Evolutionary conservation across 2,113 vertebrate species (phyloP).

Genomic region (Cebidichthys violaceus): DNA sequence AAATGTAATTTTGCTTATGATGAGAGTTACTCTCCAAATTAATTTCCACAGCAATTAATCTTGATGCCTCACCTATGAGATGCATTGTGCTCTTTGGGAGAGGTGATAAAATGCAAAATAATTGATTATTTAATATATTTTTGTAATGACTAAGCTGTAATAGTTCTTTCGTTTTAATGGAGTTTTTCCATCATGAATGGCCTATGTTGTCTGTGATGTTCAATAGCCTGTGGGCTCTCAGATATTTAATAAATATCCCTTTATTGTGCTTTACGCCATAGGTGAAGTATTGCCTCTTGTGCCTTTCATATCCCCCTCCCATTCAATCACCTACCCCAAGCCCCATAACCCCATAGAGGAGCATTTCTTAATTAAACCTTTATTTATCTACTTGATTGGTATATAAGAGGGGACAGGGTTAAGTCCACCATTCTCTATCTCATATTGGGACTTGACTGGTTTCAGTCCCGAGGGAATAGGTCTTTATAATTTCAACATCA

Average conservation of each 20-base stretch:
- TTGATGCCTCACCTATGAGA: slow-evolving; percentile 76
- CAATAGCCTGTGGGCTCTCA: slow-evolving; percentile 60
- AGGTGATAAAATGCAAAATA: slow-evolving; percentile 80
- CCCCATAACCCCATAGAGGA: slow-evolving; percentile 51
- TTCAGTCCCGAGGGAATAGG: slow-evolving; percentile 57
- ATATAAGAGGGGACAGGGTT: slow-evolving; percentile 64
- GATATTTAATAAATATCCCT: slow-evolving; percentile 75
- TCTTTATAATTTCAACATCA: slow-evolving; percentile 69
- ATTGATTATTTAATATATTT: slow-evolving; percentile 79
- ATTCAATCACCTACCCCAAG: slow-evolving; percentile 44
- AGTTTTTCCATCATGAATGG: slow-evolving; percentile 66
- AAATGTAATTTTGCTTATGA: slow-evolving; percentile 77
- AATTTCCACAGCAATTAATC: slow-evolving; percentile 81
- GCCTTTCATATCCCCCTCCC: slow-evolving; percentile 41
- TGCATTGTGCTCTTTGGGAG: slow-evolving; percentile 66
- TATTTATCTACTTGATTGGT: slow-evolving; percentile 81
- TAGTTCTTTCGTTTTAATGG: slow-evolving; percentile 70
- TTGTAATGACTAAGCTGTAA: slow-evolving; percentile 75
- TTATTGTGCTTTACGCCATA: slow-evolving; percentile 71
- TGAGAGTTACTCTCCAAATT: slow-evolving; percentile 78
- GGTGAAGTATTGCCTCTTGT: slow-evolving; percentile 58
- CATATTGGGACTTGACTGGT: slow-evolving; percentile 71
- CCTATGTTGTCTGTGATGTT: slow-evolving; percentile 55
- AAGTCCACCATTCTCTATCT: slow-evolving; percentile 64
- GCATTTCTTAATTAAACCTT: slow-evolving; percentile 81